Base-by-base conservation (phyloP, 1,140 invertebrate genomes). In the Holcopasites calliopsidis region DNA sequence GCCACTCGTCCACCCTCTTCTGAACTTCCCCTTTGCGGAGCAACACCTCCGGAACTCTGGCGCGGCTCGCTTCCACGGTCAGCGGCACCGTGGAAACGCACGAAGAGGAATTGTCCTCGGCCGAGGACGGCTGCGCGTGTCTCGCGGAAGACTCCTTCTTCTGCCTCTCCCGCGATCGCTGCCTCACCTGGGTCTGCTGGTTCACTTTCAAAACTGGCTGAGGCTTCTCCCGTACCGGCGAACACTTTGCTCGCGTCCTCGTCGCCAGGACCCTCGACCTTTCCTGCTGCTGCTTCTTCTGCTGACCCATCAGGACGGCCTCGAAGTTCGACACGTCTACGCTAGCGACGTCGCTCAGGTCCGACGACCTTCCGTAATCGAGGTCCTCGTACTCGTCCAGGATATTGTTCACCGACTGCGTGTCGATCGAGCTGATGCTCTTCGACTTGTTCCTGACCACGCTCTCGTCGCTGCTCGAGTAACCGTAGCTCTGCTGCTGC, bases 351-450 rank as follows among this genome's bases (percentile, higher is more conserved):
- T 88, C 87, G 52, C 87, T 88, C 8, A 86, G 62, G 21, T 86
- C 87, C 8, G 87, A 86, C 6, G 87, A 87, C 16, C 80, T 79
- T 11, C 86, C 55, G 50, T 81, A 87, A 44, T 89, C 84, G 2
- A 88, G 75, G 61, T 89, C 87, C 64, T 89, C 87, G 62, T 85
- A 88, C 72, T 88, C 86, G 55, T 88, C 88, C 13, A 89, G 75
- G 18, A 89, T 88, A 35, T 89, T 89, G 61, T 89, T 89, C 10
- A 89, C 85, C 8, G 88, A 89, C 52, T 89, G 88, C 1, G 87
- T 86, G 69, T 89, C 88, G 47, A 88, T 88, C 31, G 88, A 88
- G 57, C 86, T 88, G 16, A 83, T 88, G 66, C 88, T 89, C 77
- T 88, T 89, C 6, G 86, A 88, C 54, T 87, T 88, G 44, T 84